These are phyloP conservation scores for Ceratoteleas bidentatus DNA, from an alignment of 1,140 invertebrate genomes.

Conservation along the genomic window DNA sequence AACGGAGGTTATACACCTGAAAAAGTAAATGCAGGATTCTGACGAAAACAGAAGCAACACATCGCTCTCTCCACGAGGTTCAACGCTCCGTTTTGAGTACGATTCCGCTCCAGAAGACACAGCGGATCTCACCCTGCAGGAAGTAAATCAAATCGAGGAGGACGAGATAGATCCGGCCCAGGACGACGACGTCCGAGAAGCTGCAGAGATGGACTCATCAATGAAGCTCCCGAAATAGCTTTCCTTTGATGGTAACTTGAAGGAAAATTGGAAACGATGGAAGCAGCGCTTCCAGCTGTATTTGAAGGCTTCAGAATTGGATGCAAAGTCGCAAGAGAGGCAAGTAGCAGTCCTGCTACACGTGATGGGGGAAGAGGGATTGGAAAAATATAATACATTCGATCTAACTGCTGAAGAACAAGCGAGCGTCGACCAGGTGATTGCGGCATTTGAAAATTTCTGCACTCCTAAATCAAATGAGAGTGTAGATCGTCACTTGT, in stretches of 20 bases:
- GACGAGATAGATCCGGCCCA: too few species aligned
- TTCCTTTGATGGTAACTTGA: conserved; percentile 61
- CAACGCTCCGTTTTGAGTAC: too few species aligned
- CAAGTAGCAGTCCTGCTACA: conserved; percentile 70
- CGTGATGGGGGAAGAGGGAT: conserved; percentile 69
- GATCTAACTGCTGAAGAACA: conserved; percentile 39
- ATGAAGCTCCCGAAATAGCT: conserved; percentile 32
- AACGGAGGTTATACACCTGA: too few species aligned
- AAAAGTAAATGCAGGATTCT: too few species aligned
- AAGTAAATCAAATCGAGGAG: too few species aligned
- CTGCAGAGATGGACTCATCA: conserved; percentile 38
- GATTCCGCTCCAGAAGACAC: too few species aligned
- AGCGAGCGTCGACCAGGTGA: conserved; percentile 50
- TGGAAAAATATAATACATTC: conserved; percentile 66
- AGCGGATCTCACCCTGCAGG: too few species aligned
- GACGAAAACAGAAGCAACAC: too few species aligned
- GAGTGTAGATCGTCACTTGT: conserved; percentile 58
- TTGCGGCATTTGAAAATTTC: conserved; percentile 66
- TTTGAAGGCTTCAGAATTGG: conserved; percentile 60
- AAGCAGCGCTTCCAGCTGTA: conserved; percentile 67
- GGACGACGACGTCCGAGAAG: too few species aligned
- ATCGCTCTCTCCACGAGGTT: too few species aligned
- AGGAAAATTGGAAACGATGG: conserved; percentile 69
- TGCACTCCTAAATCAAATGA: conserved; percentile 67
- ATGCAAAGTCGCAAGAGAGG: conserved; percentile 61